These are phyloP conservation scores for Sicus ferrugineus DNA, from an alignment of 2,888 invertebrate genomes.

Conservation along the genomic window DNA sequence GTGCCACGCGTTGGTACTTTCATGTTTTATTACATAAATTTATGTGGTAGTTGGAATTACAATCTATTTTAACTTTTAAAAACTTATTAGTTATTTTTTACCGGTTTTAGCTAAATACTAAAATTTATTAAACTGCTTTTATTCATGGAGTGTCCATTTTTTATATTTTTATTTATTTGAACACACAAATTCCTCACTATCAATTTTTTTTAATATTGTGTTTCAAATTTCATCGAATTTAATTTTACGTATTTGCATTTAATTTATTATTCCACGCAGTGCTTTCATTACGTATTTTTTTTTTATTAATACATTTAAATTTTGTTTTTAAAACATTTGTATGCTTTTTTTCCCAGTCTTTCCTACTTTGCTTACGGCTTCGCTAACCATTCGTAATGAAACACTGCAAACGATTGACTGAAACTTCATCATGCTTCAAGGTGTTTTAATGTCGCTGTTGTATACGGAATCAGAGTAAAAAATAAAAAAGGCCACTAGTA, in stretches of 20 bases:
- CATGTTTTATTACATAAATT: conserved; percentile 42
- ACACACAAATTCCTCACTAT: too few species aligned
- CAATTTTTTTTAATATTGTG: too few species aligned
- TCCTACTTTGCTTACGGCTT: background rate
- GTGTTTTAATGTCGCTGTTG: background rate
- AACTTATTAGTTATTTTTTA: background rate
- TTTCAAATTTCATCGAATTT: background rate
- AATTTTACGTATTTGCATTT: background rate
- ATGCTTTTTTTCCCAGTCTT: too few species aligned
- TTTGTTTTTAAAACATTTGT: too few species aligned
- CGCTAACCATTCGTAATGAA: conserved; percentile 46
- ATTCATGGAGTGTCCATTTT: background rate
- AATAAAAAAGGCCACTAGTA: background rate
- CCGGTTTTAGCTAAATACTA: background rate
- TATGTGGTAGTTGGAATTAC: conserved; percentile 14
- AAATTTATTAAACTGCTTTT: background rate
- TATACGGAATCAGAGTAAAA: background rate
- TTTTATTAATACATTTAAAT: background rate
- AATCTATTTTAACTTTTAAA: background rate
- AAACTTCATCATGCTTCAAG: conserved; percentile 46
- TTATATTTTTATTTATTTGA: too few species aligned
- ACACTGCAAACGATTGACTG: conserved; percentile 57
- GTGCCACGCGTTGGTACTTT: conserved; percentile 52
- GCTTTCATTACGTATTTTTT: background rate
- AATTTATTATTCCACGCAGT: background rate